phyloP scores from a whole-genome alignment of 2,113 vertebrate species.

The Pterocles burchelli region DNA sequence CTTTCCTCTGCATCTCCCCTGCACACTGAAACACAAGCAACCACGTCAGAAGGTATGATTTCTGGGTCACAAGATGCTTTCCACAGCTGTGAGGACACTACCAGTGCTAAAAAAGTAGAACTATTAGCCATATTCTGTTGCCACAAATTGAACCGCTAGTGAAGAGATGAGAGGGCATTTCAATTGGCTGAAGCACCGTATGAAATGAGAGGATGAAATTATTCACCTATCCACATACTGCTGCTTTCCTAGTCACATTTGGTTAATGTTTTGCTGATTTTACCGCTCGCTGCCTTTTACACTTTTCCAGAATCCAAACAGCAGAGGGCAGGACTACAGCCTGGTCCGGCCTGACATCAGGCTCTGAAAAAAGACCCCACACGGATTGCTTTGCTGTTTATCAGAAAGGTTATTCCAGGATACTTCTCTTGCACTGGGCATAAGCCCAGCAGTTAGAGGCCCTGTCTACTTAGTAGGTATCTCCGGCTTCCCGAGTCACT shows the following conservation, averaged over 20 bases:
- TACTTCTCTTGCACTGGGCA: background rate
- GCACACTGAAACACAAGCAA: background rate
- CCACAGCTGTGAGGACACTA: background rate
- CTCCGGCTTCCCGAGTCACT: slow-evolving; percentile 28
- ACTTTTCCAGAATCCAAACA: background rate
- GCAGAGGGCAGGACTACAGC: background rate
- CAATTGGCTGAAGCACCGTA: background rate
- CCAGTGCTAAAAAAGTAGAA: background rate
- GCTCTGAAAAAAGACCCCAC: background rate
- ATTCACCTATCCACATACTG: background rate
- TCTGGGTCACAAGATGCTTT: background rate
- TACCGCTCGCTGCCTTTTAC: rapidly evolving
- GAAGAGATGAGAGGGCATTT: background rate
- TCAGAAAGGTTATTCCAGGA: slow-evolving; percentile 56
- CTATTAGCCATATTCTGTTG: background rate
- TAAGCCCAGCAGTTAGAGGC: background rate
- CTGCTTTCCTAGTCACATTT: background rate
- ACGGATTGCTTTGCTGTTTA: background rate
- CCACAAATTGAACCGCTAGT: background rate
- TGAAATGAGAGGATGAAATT: background rate
- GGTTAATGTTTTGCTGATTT: background rate
- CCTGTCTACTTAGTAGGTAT: slow-evolving; percentile 21
- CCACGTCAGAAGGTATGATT: background rate
- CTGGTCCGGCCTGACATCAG: background rate
- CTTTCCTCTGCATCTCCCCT: background rate